A percentile compares a stretch with the other conserved stretches of the same genome.
Conservation (phyloP, 2,888 invertebrate species). For the Parasteatoda lunata region DNA sequence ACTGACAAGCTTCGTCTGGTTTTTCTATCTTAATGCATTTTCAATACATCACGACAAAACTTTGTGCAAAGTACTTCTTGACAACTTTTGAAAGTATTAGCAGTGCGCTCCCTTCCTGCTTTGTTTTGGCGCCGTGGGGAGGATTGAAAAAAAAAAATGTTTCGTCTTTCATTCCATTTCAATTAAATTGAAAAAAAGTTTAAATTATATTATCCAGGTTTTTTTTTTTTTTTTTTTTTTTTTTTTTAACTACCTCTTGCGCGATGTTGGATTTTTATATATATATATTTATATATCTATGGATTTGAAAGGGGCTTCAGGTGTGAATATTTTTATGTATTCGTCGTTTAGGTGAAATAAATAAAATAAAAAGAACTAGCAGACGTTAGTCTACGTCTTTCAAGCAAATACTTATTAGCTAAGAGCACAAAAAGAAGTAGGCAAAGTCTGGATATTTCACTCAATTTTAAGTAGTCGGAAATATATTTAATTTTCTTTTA, state of each 20-base stretch:
- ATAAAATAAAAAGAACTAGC: no score
- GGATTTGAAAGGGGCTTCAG: no score
- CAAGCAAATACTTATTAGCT: no score
- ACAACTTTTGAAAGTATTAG: constrained; percentile 32
- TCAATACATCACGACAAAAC: constrained; percentile 40
- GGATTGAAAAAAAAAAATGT: background rate
- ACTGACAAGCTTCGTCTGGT: constrained; percentile 40
- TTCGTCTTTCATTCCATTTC: background rate
- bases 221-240: background rate
- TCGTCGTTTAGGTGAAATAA: no score
- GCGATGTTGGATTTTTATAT: no score
- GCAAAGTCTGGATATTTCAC: no score
- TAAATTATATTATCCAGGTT: background rate
- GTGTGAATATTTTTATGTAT: no score
- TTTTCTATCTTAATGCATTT: constrained; percentile 58
- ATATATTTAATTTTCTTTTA: no score
- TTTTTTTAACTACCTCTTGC: background rate
- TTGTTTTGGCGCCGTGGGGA: background rate
- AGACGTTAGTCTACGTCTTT: no score
- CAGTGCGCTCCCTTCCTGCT: background rate
- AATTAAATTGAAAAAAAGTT: background rate
- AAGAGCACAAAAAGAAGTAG: no score
- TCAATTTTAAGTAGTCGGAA: no score
- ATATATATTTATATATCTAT: no score
- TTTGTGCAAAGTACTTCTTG: constrained; percentile 30